Conservation (phyloP, 2,797 vertebrate species). For the Cryptoblepharus egeriae region DNA sequence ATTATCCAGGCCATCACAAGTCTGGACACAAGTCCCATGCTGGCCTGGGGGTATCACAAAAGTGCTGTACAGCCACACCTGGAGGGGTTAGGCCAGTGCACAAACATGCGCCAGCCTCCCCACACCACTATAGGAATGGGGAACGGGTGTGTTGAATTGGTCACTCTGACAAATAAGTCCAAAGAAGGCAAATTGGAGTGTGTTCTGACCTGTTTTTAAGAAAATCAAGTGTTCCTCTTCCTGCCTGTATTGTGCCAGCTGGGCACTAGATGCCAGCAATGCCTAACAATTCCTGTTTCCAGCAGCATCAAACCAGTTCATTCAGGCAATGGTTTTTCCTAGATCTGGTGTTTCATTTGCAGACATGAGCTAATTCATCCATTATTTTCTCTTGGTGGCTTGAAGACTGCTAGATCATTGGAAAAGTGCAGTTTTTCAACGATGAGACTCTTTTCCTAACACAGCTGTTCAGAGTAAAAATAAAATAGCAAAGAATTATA, state of each 20-base stretch:
- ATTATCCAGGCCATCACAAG: too few relatives aligned
- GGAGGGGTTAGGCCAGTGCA: too few relatives aligned
- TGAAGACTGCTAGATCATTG: background rate
- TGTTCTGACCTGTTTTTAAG: too few relatives aligned
- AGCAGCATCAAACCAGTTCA: background rate
- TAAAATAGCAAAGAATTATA: background rate
- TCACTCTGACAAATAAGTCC: too few relatives aligned
- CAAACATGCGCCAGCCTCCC: too few relatives aligned
- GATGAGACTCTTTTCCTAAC: background rate
- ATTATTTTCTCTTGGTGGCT: background rate
- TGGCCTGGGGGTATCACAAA: too few relatives aligned
- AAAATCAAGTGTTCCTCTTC: background rate
- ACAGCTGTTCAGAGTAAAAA: background rate
- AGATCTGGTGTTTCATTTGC: accelerated
- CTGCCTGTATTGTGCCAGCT: background rate
- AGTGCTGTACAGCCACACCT: too few relatives aligned
- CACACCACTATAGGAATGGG: too few relatives aligned
- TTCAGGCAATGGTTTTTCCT: background rate
- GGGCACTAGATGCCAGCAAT: background rate
- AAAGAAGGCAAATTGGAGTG: too few relatives aligned
- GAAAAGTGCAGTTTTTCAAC: background rate
- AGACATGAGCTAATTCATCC: background rate
- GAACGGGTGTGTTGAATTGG: too few relatives aligned
- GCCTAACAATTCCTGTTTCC: background rate
- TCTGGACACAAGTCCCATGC: too few relatives aligned